Evolutionary conservation across 1,140 invertebrate species (phyloP), one percentile per base, ranked within the genome.

Genomic region (Chironomus striatipennis): DNA sequence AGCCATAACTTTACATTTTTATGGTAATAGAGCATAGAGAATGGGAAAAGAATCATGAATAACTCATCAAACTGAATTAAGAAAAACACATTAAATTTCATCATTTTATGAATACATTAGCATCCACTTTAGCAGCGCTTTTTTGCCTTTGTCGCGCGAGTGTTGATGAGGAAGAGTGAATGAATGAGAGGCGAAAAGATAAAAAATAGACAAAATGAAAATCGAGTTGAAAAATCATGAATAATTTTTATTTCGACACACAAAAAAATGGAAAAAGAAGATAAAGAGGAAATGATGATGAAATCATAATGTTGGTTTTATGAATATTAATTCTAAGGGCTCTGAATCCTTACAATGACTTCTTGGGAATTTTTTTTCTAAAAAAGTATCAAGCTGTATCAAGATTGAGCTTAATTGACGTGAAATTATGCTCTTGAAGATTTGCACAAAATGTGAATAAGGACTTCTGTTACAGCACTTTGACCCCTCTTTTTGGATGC

Each of bases 21-120:
- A 34, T 34, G 24, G 24, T 34, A 34, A 34, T 34, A 34, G 24
- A 34, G 24, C 12, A 57, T 57, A 57, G 47, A 57, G 12, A n/a
- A 57, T 47, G 15, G 12, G n/a, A n/a, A n/a, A 57, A 57, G 47
- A n/a, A 12, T n/a, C 47, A 57, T 70, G 65, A 70, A 70, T 70
- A 70, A 70, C 65, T 70, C 65, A 70, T 70, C 65, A 70, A 70
- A 70, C 65, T 57, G 65, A 70, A 70, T 70, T 70, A 70, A 70
- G 18, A 70, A 15, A 70, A 70, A 70, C 65, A 70, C 65, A 70
- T 70, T 70, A 70, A 70, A 70, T 70, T 70, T 70, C 20, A 70
- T 70, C 17, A 70, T 18, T 70, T 70, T 70, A 70, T 70, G 65
- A 70, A 70, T 70, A 70, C 17, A 70, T 70, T 70, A 70, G 20